phyloP scores from a whole-genome alignment of 2,888 invertebrate species.

The Marronus borbonicus region DNA sequence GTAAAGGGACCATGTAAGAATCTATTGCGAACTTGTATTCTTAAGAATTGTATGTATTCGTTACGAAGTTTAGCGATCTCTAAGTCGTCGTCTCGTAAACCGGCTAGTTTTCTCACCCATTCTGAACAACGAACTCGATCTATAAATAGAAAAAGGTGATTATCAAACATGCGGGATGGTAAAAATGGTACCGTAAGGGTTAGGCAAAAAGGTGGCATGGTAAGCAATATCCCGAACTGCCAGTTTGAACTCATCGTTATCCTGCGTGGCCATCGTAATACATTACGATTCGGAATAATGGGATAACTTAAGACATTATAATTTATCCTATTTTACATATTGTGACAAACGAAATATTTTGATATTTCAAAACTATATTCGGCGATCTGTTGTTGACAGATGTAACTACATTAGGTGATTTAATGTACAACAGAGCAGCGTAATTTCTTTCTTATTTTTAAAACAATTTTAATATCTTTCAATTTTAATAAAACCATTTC shows the following conservation, averaged over 20 bases:
- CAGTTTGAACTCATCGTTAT: conserved; percentile 67
- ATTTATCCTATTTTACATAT: conserved; percentile 37
- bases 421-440: too few species aligned
- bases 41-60: conserved; percentile 72
- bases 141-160: conserved; percentile 55
- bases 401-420: too few species aligned
- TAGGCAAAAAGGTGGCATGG: conserved; percentile 64
- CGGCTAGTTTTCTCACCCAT: conserved; percentile 72
- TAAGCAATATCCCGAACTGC: conserved; percentile 67
- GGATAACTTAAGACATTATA: conserved; percentile 47
- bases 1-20: conserved; percentile 72
- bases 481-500: too few species aligned
- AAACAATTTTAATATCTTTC: background rate
- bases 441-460: background rate
- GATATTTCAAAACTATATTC: conserved; percentile 30
- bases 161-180: background rate
- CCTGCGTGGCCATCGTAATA: conserved; percentile 66
- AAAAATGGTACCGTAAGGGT: conserved; percentile 65
- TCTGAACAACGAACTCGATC: conserved; percentile 73
- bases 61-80: conserved; percentile 71
- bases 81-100: conserved; percentile 69
- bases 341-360: conserved; percentile 46
- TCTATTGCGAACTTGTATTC: conserved; percentile 71
- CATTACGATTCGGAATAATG: conserved; percentile 36
- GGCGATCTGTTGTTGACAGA: conserved; percentile 23